Conservation (phyloP, 2,888 invertebrate species). For the Dryobotodes eremita region DNA sequence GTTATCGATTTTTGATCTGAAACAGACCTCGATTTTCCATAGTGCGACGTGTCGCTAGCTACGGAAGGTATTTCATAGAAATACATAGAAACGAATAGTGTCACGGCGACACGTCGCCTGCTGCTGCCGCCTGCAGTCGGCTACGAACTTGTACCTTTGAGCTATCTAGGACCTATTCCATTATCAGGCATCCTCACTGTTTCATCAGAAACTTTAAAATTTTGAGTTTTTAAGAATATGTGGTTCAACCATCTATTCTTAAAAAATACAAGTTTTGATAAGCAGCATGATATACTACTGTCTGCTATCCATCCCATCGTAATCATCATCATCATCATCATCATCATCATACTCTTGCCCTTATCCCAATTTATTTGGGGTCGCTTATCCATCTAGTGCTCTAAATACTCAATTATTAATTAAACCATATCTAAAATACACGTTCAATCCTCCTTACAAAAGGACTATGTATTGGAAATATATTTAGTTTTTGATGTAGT, state of each 20-base stretch:
- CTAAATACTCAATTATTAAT: not conserved
- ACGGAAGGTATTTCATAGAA: too few species aligned
- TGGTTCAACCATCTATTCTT: not conserved
- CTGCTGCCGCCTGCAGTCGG: too few species aligned
- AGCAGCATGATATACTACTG: not conserved
- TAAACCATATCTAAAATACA: not conserved
- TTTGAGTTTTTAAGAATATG: too few species aligned
- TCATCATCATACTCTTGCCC: too few species aligned
- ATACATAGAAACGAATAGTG: too few species aligned
- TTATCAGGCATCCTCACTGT: not conserved
- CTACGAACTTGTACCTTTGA: too few species aligned
- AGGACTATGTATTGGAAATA: slow-evolving; percentile 39
- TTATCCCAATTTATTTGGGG: too few species aligned
- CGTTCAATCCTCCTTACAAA: not conserved
- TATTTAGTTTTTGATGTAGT: slow-evolving; percentile 57
- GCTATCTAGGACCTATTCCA: not conserved
- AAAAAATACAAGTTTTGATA: not conserved
- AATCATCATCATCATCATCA: too few species aligned
- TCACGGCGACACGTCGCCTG: too few species aligned
- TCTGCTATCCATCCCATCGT: not conserved
- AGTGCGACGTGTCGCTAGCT: too few species aligned
- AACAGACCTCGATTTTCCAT: too few species aligned
- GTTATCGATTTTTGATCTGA: too few species aligned
- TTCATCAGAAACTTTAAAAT: not conserved
- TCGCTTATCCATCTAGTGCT: not conserved